Evolutionary conservation across 2,888 invertebrate species (phyloP).

Genomic region (Mesorhabditis spiculigera): DNA sequence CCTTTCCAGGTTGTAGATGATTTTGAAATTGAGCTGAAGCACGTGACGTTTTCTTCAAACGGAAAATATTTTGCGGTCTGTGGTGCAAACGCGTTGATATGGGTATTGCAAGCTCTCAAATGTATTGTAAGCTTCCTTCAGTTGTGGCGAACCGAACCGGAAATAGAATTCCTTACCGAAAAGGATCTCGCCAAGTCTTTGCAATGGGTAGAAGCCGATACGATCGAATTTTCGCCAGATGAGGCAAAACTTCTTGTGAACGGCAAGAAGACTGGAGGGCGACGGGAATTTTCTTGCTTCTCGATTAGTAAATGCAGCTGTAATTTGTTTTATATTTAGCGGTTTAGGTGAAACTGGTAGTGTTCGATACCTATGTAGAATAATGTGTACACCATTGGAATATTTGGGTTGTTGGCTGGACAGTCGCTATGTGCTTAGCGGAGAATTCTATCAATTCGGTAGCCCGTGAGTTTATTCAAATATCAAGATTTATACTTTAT

Average conservation of each 20-base stretch:
- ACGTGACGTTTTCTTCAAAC: neutral
- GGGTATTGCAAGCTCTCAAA: neutral
- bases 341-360: neutral
- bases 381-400: neutral
- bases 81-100: neutral
- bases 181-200: neutral
- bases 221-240: neutral
- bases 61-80: neutral
- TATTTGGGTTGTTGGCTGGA: neutral
- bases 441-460: slow-evolving; percentile 1
- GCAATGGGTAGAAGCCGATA: neutral
- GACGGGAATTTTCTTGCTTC: neutral
- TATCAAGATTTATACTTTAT: neutral
- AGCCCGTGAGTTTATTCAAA: neutral
- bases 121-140: neutral
- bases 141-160: neutral
- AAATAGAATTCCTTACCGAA: neutral
- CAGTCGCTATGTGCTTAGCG: neutral
- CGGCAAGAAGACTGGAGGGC: neutral
- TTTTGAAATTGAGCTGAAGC: neutral
- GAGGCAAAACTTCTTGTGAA: neutral
- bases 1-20: neutral
- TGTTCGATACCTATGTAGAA: neutral
- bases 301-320: too few species aligned
- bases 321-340: neutral